Percentiles rank a stretch among this genome's conserved stretches.
phyloP scores from a whole-genome alignment of 35 echinoderm and acorn worm species.

The Holothuria glaberrima region DNA sequence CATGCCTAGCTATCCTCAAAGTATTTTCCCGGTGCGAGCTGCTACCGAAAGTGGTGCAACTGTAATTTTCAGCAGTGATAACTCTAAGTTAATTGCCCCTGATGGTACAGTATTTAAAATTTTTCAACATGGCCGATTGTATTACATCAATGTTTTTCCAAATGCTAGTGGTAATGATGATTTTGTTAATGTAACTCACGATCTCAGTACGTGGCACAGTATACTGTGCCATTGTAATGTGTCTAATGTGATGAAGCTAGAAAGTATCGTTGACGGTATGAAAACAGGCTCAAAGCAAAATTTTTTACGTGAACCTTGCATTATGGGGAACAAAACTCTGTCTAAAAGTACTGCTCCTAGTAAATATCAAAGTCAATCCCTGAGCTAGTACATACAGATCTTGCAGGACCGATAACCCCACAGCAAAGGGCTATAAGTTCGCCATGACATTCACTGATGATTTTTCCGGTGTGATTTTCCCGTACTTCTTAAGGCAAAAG shows the following conservation, averaged over 20 bases:
- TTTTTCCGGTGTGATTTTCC: constrained; percentile 53
- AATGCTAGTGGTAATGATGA: neutral
- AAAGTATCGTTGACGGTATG: constrained; percentile 52
- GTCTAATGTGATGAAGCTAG: constrained; percentile 38
- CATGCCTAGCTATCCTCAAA: constrained; percentile 50
- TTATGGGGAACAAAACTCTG: constrained; percentile 40
- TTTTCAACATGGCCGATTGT: constrained; percentile 30
- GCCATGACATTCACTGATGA: constrained; percentile 60
- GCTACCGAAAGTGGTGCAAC: constrained; percentile 38
- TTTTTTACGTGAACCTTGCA: constrained; percentile 37
- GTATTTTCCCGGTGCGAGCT: constrained; percentile 61
- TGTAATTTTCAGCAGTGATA: constrained; percentile 31
- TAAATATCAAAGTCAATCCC: neutral
- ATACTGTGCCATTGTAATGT: constrained; percentile 64
- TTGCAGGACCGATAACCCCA: constrained; percentile 50
- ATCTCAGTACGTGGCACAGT: constrained; percentile 19
- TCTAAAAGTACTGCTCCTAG: constrained; percentile 16
- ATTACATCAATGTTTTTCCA: neutral
- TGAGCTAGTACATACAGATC: constrained; percentile 54
- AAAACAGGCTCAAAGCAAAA: constrained; percentile 19
- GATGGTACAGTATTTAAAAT: constrained; percentile 52
- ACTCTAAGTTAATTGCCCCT: constrained; percentile 25
- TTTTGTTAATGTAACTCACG: constrained; percentile 33
- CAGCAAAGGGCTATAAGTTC: constrained; percentile 62
- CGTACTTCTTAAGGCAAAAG: constrained; percentile 55